phyloP scores from a whole-genome alignment of 2,797 vertebrate species.

The Rhinella marina region DNA sequence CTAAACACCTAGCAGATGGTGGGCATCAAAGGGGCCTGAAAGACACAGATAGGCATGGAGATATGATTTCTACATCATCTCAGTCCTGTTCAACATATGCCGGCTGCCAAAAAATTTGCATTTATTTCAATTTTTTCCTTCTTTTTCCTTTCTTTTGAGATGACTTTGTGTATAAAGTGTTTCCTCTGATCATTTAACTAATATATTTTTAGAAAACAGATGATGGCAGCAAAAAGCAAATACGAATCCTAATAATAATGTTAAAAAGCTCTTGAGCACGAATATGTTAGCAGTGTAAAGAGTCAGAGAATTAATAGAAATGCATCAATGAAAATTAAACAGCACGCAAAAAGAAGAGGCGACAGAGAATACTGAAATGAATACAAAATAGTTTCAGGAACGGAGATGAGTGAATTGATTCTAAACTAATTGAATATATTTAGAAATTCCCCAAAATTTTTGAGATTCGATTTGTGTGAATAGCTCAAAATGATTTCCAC shows the following conservation, averaged over 20 bases:
- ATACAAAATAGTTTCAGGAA: background rate
- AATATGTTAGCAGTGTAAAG: background rate
- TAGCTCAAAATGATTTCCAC: no score
- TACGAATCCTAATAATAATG: background rate
- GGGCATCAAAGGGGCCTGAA: constrained; percentile 61
- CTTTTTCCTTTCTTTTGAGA: background rate
- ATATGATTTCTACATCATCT: constrained; percentile 46
- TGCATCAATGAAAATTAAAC: background rate
- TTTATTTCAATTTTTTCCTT: constrained; percentile 13
- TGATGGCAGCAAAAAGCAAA: background rate
- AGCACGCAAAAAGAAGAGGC: background rate
- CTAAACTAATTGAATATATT: no score
- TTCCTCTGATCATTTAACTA: background rate
- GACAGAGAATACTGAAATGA: background rate
- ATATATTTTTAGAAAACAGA: background rate
- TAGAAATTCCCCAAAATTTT: no score
- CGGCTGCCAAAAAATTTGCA: background rate
- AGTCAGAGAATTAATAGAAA: constrained; percentile 1
- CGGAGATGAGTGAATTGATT: no score
- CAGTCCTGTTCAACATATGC: constrained; percentile 48
- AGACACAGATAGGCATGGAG: constrained; percentile 48
- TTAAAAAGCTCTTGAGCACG: background rate
- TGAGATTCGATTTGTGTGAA: no score
- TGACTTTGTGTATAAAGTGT: background rate
- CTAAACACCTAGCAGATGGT: constrained; percentile 66